phyloP scores from a whole-genome alignment of 2,113 vertebrate species.

The Columba janthina region DNA sequence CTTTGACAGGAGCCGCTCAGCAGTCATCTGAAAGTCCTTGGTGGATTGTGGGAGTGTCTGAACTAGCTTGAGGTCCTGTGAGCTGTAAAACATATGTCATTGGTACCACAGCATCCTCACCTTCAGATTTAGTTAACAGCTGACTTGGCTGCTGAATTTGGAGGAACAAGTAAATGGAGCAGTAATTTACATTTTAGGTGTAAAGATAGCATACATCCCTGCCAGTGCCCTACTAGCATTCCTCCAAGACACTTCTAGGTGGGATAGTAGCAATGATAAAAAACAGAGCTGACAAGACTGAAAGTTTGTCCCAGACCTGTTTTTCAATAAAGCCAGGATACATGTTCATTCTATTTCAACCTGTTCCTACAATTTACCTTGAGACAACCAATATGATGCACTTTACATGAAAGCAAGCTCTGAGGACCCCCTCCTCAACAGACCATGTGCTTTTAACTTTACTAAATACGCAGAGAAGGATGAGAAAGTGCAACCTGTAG shows the following conservation, averaged over 20 bases:
- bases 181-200: not conserved
- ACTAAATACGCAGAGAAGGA: not conserved
- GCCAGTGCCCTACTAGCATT: not conserved
- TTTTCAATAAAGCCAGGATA: not conserved
- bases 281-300: not conserved
- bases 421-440: not conserved
- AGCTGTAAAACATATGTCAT: accelerated
- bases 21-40: not conserved
- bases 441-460: not conserved
- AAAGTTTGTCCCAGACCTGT: not conserved
- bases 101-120: not conserved
- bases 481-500: not conserved
- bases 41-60: not conserved
- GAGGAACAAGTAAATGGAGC: not conserved
- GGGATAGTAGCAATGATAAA: not conserved
- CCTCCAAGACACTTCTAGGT: not conserved
- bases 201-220: not conserved
- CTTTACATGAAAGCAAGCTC: not conserved
- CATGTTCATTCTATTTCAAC: not conserved
- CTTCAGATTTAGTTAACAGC: not conserved
- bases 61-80: not conserved
- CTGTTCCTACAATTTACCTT: not conserved
- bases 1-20: not conserved
- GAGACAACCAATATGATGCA: not conserved
- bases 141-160: not conserved